These are phyloP conservation scores for Ophion obscuratus DNA, from an alignment of 2,888 invertebrate genomes.

Conservation along the genomic window DNA sequence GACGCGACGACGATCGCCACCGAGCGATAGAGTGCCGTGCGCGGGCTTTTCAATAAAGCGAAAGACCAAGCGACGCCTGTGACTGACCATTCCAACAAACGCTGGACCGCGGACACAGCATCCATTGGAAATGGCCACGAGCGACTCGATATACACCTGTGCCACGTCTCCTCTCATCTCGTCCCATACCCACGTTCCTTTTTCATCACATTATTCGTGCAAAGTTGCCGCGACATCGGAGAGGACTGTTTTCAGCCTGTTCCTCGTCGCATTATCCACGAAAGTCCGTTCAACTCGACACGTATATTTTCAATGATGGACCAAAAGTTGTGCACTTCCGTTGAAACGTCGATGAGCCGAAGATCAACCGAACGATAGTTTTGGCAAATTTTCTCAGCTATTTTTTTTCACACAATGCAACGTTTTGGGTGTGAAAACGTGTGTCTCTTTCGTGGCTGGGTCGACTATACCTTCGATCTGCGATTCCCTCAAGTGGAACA, in stretches of 20 bases:
- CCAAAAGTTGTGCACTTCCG: not conserved
- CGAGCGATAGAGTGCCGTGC: conserved; percentile 28
- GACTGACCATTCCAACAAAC: conserved; percentile 9
- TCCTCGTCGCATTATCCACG: not conserved
- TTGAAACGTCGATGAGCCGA: not conserved
- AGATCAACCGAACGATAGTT: not conserved
- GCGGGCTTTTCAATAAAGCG: conserved; percentile 55
- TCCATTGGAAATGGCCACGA: conserved; percentile 56
- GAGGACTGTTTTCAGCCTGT: not conserved
- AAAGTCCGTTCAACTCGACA: not conserved
- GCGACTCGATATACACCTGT: conserved; percentile 18
- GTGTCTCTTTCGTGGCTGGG: no score
- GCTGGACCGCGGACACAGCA: conserved; percentile 52
- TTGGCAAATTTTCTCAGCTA: not conserved
- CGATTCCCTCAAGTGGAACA: no score
- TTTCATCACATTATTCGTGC: not conserved
- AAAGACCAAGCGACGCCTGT: conserved; percentile 21
- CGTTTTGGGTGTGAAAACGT: no score
- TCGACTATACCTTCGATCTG: no score
- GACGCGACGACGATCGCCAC: conserved; percentile 45
- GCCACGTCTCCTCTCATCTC: not conserved
- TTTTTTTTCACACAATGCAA: not conserved
- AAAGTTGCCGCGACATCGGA: not conserved
- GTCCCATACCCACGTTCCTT: not conserved
- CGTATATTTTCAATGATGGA: not conserved